Evolutionary conservation across 1,140 invertebrate genomes (phyloP).

Genomic region (Brachionus angularis): DNA sequence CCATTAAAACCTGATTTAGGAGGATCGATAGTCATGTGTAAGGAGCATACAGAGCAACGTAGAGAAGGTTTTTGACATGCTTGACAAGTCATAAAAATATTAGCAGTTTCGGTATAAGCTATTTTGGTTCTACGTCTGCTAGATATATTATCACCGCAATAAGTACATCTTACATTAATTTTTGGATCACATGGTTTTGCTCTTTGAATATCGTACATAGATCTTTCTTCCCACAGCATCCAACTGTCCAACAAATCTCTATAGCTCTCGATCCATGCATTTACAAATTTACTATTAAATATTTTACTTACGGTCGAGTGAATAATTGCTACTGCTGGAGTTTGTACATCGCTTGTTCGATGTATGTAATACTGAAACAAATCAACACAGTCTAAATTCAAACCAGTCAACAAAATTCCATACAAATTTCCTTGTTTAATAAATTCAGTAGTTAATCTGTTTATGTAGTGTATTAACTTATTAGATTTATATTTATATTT

Average conservation of each 20-base stretch:
- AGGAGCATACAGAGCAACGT: slow-evolving; percentile 18
- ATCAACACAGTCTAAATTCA: slow-evolving; percentile 30
- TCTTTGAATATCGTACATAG: slow-evolving; percentile 22
- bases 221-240: slow-evolving; percentile 32
- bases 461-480: background rate
- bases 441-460: background rate
- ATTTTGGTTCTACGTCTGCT: background rate
- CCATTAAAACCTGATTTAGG: slow-evolving; percentile 18
- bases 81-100: slow-evolving; percentile 38
- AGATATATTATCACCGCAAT: slow-evolving; percentile 31
- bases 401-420: slow-evolving; percentile 31
- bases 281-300: slow-evolving; percentile 19
- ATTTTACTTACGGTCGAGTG: background rate
- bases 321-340: background rate
- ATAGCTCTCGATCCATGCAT: slow-evolving; percentile 40
- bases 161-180: background rate
- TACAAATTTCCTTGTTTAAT: slow-evolving; percentile 26
- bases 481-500: too few relatives aligned
- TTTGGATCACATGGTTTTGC: background rate
- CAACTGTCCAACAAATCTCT: slow-evolving; percentile 13
- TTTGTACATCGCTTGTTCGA: slow-evolving; percentile 43
- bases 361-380: slow-evolving; percentile 33
- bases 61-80: slow-evolving; percentile 14
- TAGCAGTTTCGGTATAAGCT: background rate
- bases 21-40: slow-evolving; percentile 39